Evolutionary conservation across 2,113 vertebrate species (phyloP), one percentile per base, ranked within the genome.

Genomic region (Boleophthalmus pectinirostris): DNA sequence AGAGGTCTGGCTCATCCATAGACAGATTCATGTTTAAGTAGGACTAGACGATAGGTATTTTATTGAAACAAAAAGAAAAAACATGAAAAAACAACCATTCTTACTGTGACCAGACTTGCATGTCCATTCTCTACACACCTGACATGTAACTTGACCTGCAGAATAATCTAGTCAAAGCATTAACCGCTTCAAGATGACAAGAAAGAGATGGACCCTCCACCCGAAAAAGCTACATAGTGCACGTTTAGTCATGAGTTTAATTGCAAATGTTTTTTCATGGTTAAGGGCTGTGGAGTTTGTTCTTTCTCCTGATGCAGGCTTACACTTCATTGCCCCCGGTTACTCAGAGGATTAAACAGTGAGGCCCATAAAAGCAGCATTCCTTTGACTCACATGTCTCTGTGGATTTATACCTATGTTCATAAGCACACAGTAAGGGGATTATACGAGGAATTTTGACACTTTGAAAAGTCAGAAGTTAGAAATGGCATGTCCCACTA

Each of bases 321-420:
- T 77, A 15, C 61, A 75, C 33, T 15, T 71, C 74, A 81, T 1
- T 61, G 56, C 25, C 47, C 35, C 25, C 63, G 49, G 21, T 65
- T 81, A 66, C 57, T 38, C 14, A 73, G 57, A 38, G 25, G 63
- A 73, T 68, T 69, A 70, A 61, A 46, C 66, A 75, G 5, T 51
- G 67, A 46, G 13, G 45, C 53, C 23, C 23, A 68, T 69, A 85
- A 73, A 83, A 74, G 63, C 65, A 80, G 47, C 63, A 84, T 80
- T 89, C 79, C 75, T 83, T 64, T 23, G 66, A 78, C 64, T 80
- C 72, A 74, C 54, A 74, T 45, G 68, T 75, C 72, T 70, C 74
- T 38, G 15, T 23, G 29, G 12, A 45, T 83, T 74, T 73, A 70
- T 33, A 70, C 20, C 15, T 46, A 12, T 9, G 38, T 73, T 65